These are phyloP conservation scores for Diploptera punctata DNA, from an alignment of 2,888 invertebrate species.

Conservation along the genomic window DNA sequence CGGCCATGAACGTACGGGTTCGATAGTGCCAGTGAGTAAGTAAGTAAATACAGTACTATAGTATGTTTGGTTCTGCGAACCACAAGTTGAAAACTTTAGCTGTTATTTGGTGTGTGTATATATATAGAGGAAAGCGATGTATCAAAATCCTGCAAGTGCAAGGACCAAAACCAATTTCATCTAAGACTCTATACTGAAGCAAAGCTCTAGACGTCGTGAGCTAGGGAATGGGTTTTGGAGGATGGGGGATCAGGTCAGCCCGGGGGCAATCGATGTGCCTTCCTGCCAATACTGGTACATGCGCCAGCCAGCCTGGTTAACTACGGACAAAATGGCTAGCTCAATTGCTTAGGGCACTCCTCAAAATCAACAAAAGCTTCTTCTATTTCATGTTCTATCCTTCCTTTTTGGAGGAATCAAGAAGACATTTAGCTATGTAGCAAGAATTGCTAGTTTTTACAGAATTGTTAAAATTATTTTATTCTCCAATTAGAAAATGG, in stretches of 20 bases:
- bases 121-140: not conserved
- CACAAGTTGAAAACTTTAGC: too few species aligned
- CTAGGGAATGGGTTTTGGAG: not conserved
- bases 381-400: too few species aligned
- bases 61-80: too few species aligned
- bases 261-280: not conserved
- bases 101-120: too few species aligned
- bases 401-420: too few species aligned
- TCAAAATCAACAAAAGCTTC: not conserved
- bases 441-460: too few species aligned
- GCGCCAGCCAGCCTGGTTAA: not conserved
- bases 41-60: too few species aligned
- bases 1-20: too few species aligned
- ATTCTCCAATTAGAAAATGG: too few species aligned
- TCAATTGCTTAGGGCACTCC: slow-evolving; percentile 2
- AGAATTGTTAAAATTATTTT: too few species aligned
- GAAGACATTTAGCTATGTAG: too few species aligned
- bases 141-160: slow-evolving; percentile 1
- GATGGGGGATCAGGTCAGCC: not conserved
- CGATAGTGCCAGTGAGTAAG: too few species aligned
- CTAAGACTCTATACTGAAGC: slow-evolving; percentile 8
- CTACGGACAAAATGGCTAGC: slow-evolving; percentile 8
- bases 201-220: not conserved
- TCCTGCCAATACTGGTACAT: slow-evolving; percentile 5
- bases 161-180: slow-evolving; percentile 1